Evolutionary conservation across 2,888 invertebrate genomes (phyloP).

Genomic region (Notodonta dromedarius): DNA sequence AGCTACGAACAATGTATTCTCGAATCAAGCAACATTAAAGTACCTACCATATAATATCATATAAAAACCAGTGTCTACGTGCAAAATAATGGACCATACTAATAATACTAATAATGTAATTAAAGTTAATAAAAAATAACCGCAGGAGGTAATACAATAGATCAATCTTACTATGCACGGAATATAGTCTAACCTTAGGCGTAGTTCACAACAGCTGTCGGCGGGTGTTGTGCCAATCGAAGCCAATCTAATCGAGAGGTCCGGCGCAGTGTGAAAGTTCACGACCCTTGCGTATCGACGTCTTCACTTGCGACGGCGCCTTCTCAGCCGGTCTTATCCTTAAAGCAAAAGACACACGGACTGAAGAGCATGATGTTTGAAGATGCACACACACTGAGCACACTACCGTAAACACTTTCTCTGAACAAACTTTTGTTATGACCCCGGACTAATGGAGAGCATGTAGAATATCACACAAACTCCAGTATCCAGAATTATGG

Average conservation of each 20-base stretch:
- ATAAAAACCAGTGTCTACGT: no score
- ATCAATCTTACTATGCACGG: background rate
- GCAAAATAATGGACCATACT: background rate
- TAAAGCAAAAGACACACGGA: background rate
- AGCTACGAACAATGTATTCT: no score
- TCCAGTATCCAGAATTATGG: no score
- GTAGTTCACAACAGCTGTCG: conserved; percentile 29
- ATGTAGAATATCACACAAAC: no score
- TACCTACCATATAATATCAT: no score
- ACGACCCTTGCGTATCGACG: conserved; percentile 35
- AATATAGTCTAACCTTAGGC: background rate
- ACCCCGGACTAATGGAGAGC: no score
- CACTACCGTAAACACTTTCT: no score
- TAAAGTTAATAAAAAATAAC: background rate
- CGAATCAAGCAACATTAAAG: no score
- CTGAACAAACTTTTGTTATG: no score
- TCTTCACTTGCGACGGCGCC: conserved; percentile 26
- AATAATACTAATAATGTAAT: background rate
- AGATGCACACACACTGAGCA: no score
- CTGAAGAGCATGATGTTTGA: background rate
- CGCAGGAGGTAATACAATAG: background rate
- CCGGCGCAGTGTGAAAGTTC: conserved; percentile 38
- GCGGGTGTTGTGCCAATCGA: conserved; percentile 37
- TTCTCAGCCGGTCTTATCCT: conserved; percentile 18
- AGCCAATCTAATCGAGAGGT: conserved; percentile 45